Evolutionary conservation across 2,888 invertebrate genomes (phyloP).

Genomic region (Euphydryas editha): DNA sequence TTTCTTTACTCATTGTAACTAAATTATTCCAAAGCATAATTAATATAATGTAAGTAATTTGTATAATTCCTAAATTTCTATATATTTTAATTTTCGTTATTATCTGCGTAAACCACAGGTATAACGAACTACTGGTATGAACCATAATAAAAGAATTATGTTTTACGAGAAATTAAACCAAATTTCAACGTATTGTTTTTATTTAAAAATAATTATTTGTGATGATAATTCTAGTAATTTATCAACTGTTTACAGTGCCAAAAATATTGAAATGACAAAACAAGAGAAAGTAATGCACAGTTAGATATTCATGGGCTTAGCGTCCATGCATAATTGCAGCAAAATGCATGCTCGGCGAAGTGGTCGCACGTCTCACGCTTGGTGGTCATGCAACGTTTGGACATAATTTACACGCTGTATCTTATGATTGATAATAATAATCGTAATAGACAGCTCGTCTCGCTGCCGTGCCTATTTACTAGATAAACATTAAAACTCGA

Average conservation of each 20-base stretch:
- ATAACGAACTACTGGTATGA: too few relatives aligned
- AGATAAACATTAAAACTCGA: constrained; percentile 16
- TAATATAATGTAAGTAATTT: too few relatives aligned
- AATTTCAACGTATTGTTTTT: too few relatives aligned
- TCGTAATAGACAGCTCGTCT: constrained; percentile 1
- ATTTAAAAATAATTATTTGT: too few relatives aligned
- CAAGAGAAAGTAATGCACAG: constrained; percentile 55
- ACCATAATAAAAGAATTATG: too few relatives aligned
- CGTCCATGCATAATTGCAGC: constrained; percentile 45
- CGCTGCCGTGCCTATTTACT: constrained; percentile 5
- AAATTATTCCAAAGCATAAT: too few relatives aligned
- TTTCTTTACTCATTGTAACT: too few relatives aligned
- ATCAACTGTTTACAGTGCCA: neutral
- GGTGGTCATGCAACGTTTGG: constrained; percentile 44
- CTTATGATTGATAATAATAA: constrained; percentile 32
- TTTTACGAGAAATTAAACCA: too few relatives aligned
- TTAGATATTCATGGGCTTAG: constrained; percentile 48
- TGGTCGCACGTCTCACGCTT: constrained; percentile 41
- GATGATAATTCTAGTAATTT: too few relatives aligned
- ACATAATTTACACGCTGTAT: constrained; percentile 37
- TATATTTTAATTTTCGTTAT: too few relatives aligned
- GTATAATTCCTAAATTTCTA: too few relatives aligned
- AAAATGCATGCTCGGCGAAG: constrained; percentile 48
- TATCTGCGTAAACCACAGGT: too few relatives aligned
- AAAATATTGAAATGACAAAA: constrained; percentile 47